These are phyloP conservation scores for Esox masquinongy DNA, from an alignment of 2,797 vertebrate genomes.

Conservation along the genomic window DNA sequence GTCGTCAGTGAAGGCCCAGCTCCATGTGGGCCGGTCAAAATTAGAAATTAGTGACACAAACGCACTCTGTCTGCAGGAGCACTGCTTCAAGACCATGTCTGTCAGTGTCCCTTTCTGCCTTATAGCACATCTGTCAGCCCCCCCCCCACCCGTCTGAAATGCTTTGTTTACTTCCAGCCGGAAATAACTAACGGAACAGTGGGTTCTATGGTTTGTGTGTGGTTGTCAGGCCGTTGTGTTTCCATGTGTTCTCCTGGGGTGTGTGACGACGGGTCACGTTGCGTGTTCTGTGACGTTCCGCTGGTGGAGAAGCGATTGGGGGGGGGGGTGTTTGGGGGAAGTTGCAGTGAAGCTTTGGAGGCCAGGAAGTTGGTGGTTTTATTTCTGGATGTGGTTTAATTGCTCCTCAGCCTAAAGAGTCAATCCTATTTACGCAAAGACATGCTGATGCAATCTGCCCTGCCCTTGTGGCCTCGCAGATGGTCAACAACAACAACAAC, in stretches of 20 bases:
- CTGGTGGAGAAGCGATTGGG: conserved; percentile 29
- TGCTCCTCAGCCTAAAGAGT: conserved; percentile 34
- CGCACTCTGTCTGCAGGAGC: no score
- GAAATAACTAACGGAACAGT: no score
- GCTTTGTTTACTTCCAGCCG: no score
- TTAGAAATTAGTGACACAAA: no score
- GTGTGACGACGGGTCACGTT: neutral
- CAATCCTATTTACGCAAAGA: conserved; percentile 49
- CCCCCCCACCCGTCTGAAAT: no score
- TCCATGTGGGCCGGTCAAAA: no score
- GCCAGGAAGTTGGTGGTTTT: conserved; percentile 28
- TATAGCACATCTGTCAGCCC: no score
- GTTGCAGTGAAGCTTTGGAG: neutral
- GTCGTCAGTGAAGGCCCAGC: no score
- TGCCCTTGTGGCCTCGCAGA: neutral
- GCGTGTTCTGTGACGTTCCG: neutral
- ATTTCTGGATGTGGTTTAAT: conserved; percentile 50
- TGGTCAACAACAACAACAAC: neutral
- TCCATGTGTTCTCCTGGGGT: neutral
- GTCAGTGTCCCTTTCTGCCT: neutral
- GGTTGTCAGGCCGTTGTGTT: neutral
- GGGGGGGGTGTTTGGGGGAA: conserved; percentile 33
- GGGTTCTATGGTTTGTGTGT: neutral
- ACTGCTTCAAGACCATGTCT: neutral
- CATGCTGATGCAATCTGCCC: neutral